Evolutionary conservation across 37 sponge, comb jelly and placozoan genomes (phyloP), one percentile per base, ranked within the genome.

Genomic region (Hexactinellida sp.): DNA sequence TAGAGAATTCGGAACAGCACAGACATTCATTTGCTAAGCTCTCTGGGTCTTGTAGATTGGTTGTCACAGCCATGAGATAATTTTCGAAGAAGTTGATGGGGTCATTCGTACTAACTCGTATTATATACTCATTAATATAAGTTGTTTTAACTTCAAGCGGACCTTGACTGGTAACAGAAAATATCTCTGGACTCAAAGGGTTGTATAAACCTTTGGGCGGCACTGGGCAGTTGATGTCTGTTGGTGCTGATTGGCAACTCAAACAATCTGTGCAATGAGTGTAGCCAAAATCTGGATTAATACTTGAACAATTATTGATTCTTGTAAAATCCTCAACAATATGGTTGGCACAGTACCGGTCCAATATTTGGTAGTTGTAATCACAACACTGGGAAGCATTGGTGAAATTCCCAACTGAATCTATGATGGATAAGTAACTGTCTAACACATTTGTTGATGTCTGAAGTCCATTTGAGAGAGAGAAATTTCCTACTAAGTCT

Each of bases 301-400:
- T 24, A 36, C 38, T 21, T 35, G 86, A 85, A 24, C 24, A 24
- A 82, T 36, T 0, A 1, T 37, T 35, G 23, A 1, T 85, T 71
- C 86, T 5, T 36, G 52, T 89, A 23, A 82, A 24, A 25, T 39
- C 19, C 51, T 38, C 52, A 39, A 85, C 30, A 47, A 30, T 25
- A 38, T 1, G 1, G 23, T 9, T 25, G 0, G 93, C 89, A 90
- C 93, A 93, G 88, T 82, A 93, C 84, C 88, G 34, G 85, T 93
- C 91, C 41, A 93, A 84, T 0, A 93, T 71, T 55, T 93, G 93
- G 84, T 89, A 52, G 1, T 83, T 41, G 82, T 89, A 92, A n/a
- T 25, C 36, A 35, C 92, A 92, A 41, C 92, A 92, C 13, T 82
- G 54, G 24, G 82, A 82, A 36, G 39, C 38, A 47, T 89, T 90